These are phyloP conservation scores for Drosophila suboccidentalis DNA, from an alignment of 2,888 invertebrate genomes.

Conservation along the genomic window DNA sequence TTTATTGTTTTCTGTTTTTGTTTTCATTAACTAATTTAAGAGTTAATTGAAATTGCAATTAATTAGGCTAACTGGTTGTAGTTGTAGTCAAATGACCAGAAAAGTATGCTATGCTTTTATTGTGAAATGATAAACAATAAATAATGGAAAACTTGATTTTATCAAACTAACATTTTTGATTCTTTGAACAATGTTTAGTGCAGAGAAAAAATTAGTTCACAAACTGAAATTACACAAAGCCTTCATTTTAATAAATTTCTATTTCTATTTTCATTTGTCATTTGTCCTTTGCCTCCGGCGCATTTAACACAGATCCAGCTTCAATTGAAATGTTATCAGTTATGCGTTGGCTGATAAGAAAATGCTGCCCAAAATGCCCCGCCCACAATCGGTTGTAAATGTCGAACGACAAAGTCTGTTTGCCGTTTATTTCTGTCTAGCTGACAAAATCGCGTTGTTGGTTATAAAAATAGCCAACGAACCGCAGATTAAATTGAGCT, in stretches of 20 bases:
- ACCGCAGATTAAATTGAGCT: slow-evolving; percentile 29
- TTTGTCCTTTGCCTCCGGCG: neutral
- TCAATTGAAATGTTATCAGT: slow-evolving; percentile 8
- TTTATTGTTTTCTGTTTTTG: neutral
- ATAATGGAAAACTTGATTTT: no score
- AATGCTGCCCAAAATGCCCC: neutral
- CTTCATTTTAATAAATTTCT: neutral
- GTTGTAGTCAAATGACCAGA: neutral
- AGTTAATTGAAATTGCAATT: neutral
- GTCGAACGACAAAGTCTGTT: slow-evolving; percentile 10
- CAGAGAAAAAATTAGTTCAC: no score
- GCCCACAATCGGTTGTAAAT: slow-evolving; percentile 19
- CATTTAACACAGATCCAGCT: neutral
- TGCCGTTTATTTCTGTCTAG: slow-evolving; percentile 23
- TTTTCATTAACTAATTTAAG: neutral
- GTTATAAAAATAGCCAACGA: slow-evolving; percentile 37
- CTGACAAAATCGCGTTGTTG: slow-evolving; percentile 6
- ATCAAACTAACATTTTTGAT: no score
- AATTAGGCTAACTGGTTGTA: neutral
- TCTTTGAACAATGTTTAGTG: no score
- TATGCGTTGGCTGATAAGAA: slow-evolving; percentile 4
- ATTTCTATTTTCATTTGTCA: slow-evolving; percentile 1
- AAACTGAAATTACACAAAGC: no score
- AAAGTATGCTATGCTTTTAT: slow-evolving; percentile 4
- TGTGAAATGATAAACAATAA: neutral